Evolutionary conservation across 2,113 vertebrate species (phyloP).

Genomic region (Poeciliopsis occidentalis): DNA sequence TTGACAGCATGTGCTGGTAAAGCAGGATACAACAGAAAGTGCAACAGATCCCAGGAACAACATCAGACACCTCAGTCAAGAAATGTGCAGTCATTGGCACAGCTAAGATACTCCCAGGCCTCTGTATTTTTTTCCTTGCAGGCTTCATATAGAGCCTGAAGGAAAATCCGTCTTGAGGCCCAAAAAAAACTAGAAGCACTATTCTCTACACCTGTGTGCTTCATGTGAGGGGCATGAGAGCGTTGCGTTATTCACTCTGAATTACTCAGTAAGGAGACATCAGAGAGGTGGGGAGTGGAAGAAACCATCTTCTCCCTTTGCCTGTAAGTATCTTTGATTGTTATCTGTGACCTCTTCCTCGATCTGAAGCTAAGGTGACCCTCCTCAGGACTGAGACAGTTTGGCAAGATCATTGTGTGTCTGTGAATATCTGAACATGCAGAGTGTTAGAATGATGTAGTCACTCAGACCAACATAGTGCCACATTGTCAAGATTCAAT

Average conservation of each 20-base stretch:
- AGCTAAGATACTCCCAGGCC: no score
- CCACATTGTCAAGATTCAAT: no score
- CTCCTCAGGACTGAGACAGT: conserved; percentile 2
- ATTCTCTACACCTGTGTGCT: neutral
- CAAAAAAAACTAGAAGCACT: conserved; percentile 13
- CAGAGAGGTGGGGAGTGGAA: conserved; percentile 8
- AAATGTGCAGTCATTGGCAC: no score
- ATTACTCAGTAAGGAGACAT: conserved; percentile 49
- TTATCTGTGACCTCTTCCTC: conserved; percentile 58
- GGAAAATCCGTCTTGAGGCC: conserved; percentile 19
- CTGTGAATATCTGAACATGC: neutral
- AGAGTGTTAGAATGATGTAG: no score
- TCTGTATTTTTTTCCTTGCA: neutral
- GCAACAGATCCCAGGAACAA: no score
- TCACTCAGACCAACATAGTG: conserved; percentile 6
- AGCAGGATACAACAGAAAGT: no score
- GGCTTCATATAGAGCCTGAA: conserved; percentile 24
- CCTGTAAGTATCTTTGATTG: conserved; percentile 47
- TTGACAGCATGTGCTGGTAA: no score
- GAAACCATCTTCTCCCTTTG: conserved; percentile 21
- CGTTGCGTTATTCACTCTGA: conserved; percentile 60
- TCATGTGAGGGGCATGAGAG: conserved; percentile 1
- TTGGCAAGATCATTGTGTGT: neutral
- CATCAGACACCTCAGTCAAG: no score
- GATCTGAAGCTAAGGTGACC: conserved; percentile 60